Evolutionary conservation across 2,888 invertebrate genomes (phyloP), one percentile per base, ranked within the genome.

Genomic region (Crossocerus cetratus): DNA sequence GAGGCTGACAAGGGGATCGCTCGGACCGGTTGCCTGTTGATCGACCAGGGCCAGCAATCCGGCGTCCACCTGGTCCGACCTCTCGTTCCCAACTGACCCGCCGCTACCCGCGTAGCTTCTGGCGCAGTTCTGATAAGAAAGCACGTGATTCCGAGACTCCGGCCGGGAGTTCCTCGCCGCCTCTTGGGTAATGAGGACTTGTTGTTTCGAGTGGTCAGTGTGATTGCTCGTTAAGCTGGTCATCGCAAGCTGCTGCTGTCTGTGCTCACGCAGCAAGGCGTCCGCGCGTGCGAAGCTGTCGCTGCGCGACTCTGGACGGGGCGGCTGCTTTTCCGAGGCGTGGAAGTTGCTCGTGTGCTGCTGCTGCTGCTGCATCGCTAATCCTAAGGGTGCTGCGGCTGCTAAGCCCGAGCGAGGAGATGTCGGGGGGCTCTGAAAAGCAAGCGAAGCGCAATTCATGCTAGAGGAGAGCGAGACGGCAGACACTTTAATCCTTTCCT

Each of bases 41-140:
- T 83, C 83, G 44, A 86, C 87, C 63, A 86, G 74, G 0, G 87
- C 71, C 74, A 88, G 69, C 21, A 88, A 77, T 42, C 87, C 88
- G 2, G 81, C 69, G 59, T 87, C 86, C 49, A 83, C 81, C 13
- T 81, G 73, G 45, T 87, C 87, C 44, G 70, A 77, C 18, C 65
- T 66, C 49, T 75, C 77, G 68, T 71, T 72, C 72, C 63, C 78
- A 58, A 32, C 60, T 42, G 42, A 8, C 32, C 58, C 43, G 32
- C 56, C 44, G 21, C 54, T 64, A n/a, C 91, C 60, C 91, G 91
- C 91, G 86, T 91, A 89, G 82, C 90, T 92, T 83, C 70, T 63
- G 32, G 32, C 32, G 42, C 43, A 49, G 49, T 16, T 78, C 72
- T 80, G 81, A 75, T 81, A 70, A 64, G 65, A 32, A 20, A 66